Conservation (phyloP, 1,140 invertebrate genomes). For the Drosophila ercepeae region DNA sequence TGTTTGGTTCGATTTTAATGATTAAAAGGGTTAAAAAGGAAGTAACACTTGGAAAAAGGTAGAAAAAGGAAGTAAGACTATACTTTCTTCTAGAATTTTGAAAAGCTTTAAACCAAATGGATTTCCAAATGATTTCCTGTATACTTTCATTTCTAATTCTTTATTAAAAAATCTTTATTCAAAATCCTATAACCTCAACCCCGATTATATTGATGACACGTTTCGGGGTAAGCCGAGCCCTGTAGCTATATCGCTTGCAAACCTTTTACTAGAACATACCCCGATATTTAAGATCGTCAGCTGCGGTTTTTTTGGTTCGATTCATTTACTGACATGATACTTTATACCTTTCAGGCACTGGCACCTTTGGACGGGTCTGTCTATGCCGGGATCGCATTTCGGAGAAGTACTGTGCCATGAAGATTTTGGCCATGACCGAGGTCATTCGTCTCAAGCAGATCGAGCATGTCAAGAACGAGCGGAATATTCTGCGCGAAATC, state of each 20-base stretch:
- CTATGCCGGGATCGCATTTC: slow-evolving; percentile 92
- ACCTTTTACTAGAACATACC: slow-evolving; percentile 56
- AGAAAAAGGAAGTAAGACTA: too few species aligned
- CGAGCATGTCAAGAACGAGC: slow-evolving; percentile 97
- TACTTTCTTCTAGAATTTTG: too few species aligned
- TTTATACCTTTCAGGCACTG: slow-evolving; percentile 89
- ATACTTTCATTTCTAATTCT: too few species aligned
- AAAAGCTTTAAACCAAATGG: too few species aligned
- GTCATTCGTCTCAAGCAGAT: slow-evolving; percentile 96
- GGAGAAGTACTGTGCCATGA: slow-evolving; percentile 93
- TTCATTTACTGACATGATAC: slow-evolving; percentile 34
- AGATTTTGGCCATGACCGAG: slow-evolving; percentile 95
- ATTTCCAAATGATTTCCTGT: too few species aligned
- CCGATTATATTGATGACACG: background rate
- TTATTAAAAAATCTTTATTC: too few species aligned
- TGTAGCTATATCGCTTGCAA: slow-evolving; percentile 55
- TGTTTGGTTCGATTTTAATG: too few species aligned
- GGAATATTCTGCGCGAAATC: slow-evolving; percentile 93
- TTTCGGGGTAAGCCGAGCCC: slow-evolving; percentile 17
- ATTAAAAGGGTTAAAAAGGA: too few species aligned
- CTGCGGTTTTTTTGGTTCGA: slow-evolving; percentile 36
- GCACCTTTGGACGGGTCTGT: slow-evolving; percentile 96
- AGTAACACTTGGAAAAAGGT: too few species aligned
- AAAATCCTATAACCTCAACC: background rate
- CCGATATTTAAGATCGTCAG: slow-evolving; percentile 38